These are phyloP conservation scores for Lysandra bellargus DNA, from an alignment of 2,888 invertebrate species.

Conservation along the genomic window DNA sequence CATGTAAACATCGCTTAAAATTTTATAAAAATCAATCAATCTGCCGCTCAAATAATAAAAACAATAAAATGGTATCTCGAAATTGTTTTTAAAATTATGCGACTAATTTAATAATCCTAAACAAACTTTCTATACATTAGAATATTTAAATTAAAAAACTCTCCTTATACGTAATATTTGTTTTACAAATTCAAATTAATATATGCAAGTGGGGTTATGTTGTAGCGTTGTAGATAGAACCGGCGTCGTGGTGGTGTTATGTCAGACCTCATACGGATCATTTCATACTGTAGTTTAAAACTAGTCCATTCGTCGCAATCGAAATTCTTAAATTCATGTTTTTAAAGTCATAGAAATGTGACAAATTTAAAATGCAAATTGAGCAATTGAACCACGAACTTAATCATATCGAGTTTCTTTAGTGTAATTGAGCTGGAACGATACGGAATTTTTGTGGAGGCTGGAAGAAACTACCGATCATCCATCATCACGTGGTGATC, in stretches of 20 bases:
- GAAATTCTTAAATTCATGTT: no score
- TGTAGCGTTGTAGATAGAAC: neutral
- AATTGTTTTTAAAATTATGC: neutral
- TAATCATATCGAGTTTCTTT: neutral
- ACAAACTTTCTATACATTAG: slow-evolving; percentile 19
- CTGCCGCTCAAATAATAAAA: neutral
- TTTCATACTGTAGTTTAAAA: neutral
- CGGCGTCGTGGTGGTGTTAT: neutral
- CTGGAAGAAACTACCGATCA: neutral
- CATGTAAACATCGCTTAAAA: neutral
- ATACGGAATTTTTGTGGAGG: neutral
- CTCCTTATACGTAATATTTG: slow-evolving; percentile 25
- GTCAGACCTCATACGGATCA: neutral
- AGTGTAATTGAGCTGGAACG: neutral
- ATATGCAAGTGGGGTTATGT: slow-evolving; percentile 8
- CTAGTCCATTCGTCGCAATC: no score
- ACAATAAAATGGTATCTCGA: neutral
- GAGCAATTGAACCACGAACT: neutral
- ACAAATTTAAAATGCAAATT: neutral
- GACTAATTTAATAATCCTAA: neutral
- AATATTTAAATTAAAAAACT: slow-evolving; percentile 23
- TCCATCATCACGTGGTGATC: neutral
- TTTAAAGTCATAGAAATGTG: neutral
- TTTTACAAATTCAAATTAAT: slow-evolving; percentile 35
- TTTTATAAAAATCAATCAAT: neutral